Evolutionary conservation across 1,140 invertebrate genomes (phyloP).

Genomic region (Drosophila truncata): DNA sequence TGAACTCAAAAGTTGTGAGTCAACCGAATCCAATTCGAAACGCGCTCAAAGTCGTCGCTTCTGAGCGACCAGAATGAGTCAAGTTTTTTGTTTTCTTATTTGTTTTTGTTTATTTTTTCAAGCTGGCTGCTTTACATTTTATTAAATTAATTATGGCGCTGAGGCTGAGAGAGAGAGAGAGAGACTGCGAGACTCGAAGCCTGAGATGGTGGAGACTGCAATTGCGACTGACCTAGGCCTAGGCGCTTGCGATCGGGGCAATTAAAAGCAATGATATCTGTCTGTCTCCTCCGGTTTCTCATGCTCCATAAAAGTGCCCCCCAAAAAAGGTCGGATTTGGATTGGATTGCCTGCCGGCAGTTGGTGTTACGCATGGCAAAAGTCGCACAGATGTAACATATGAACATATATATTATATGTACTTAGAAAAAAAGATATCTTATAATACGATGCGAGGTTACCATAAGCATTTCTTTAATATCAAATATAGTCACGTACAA

Average conservation of each 20-base stretch:
- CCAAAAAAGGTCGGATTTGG: constrained; percentile 74
- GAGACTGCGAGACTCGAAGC: background rate
- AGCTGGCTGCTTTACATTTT: constrained; percentile 56
- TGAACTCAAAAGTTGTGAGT: constrained; percentile 58
- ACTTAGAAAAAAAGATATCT: constrained; percentile 8
- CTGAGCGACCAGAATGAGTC: constrained; percentile 53
- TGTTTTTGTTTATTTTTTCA: constrained; percentile 12
- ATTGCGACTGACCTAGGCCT: constrained; percentile 72
- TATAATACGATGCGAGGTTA: background rate
- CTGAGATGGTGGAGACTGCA: constrained; percentile 26
- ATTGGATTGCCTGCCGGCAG: constrained; percentile 32
- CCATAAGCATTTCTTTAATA: background rate
- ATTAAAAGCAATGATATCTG: constrained; percentile 72
- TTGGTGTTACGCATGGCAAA: constrained; percentile 38
- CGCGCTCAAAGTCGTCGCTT: constrained; percentile 56
- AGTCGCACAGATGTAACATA: constrained; percentile 25
- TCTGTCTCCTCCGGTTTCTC: constrained; percentile 67
- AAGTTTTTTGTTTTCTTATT: constrained; percentile 24
- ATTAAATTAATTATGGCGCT: constrained; percentile 69
- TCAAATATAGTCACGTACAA: background rate
- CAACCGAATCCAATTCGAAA: constrained; percentile 25
- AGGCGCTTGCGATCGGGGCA: constrained; percentile 59
- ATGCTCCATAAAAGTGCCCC: constrained; percentile 78
- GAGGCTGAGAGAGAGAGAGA: constrained; percentile 5
- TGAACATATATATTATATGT: background rate